Percentiles rank a stretch among this genome's conserved stretches.
Conservation (phyloP, 2,797 vertebrate genomes). For the Sebastes ruberrimus region DNA sequence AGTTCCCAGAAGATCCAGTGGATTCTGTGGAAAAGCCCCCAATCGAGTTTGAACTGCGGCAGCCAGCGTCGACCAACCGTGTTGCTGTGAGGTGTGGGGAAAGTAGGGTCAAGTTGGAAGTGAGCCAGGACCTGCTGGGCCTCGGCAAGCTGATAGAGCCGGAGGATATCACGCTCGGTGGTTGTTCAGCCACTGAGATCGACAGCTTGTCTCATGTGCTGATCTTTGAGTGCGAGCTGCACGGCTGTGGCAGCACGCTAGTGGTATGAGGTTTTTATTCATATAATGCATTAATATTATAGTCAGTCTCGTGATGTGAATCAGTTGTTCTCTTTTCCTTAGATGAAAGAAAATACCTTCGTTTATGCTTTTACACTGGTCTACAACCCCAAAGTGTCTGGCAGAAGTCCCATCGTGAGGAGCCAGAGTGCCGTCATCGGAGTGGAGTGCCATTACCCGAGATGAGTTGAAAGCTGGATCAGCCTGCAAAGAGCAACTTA, state of each 20-base stretch:
- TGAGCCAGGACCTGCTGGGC: constrained; percentile 53
- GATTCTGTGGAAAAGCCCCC: not conserved
- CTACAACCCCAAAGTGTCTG: constrained; percentile 34
- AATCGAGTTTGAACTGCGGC: not conserved
- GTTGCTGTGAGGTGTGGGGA: constrained; percentile 60
- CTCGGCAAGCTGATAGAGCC: constrained; percentile 22
- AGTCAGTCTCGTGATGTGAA: accelerated
- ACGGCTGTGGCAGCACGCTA: constrained; percentile 41
- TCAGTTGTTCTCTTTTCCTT: not conserved
- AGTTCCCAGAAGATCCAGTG: constrained; percentile 34
- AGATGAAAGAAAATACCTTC: constrained; percentile 37
- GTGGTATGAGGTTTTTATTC: constrained; percentile 28
- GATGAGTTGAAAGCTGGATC: not conserved
- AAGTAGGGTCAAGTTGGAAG: constrained; percentile 48
- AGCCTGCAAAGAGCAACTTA: not conserved
- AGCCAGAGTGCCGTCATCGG: constrained; percentile 17
- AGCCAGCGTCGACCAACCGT: not conserved
- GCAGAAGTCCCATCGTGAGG: constrained; percentile 20
- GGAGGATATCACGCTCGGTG: constrained; percentile 54
- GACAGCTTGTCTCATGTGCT: constrained; percentile 40
- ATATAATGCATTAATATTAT: not conserved
- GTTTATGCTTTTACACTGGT: constrained; percentile 56
- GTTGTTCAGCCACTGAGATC: constrained; percentile 38
- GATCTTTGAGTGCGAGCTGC: constrained; percentile 51
- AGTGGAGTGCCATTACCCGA: constrained; percentile 59